Conservation (phyloP, 2,113 vertebrate genomes). For the Macheiramphus alcinus region DNA sequence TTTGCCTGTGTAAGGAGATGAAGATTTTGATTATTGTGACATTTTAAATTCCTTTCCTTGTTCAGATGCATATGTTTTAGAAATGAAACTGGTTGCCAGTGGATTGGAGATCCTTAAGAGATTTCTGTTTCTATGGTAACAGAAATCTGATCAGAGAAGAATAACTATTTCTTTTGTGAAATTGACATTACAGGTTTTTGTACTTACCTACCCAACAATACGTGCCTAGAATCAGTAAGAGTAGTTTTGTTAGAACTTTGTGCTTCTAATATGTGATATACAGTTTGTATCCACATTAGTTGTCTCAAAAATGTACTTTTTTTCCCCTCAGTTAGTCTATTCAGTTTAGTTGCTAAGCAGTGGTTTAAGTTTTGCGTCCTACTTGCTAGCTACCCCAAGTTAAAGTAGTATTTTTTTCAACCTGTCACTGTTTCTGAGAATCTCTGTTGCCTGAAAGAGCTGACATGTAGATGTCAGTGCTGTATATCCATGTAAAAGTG, state of each 20-base stretch:
- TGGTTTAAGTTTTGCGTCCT: not conserved
- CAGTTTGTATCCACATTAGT: not conserved
- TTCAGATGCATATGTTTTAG: not conserved
- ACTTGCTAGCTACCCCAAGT: not conserved
- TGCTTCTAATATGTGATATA: not conserved
- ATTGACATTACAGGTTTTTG: not conserved
- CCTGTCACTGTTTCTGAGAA: not conserved
- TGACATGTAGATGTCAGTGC: not conserved
- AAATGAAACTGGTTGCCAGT: not conserved
- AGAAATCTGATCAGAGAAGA: not conserved
- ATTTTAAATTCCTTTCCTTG: not conserved
- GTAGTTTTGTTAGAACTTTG: not conserved
- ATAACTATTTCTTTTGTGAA: not conserved
- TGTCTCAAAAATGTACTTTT: not conserved
- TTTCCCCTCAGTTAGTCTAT: not conserved
- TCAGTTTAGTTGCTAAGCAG: not conserved
- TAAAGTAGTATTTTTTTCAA: not conserved
- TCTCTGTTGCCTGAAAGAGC: not conserved
- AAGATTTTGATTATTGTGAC: not conserved
- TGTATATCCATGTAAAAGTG: not conserved
- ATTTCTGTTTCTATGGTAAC: not conserved
- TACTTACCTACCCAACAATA: not conserved
- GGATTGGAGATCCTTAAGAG: not conserved
- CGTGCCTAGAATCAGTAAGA: not conserved
- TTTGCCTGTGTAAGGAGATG: not conserved